Conservation (phyloP, 1,140 invertebrate species). For the Drosophila pandora region DNA sequence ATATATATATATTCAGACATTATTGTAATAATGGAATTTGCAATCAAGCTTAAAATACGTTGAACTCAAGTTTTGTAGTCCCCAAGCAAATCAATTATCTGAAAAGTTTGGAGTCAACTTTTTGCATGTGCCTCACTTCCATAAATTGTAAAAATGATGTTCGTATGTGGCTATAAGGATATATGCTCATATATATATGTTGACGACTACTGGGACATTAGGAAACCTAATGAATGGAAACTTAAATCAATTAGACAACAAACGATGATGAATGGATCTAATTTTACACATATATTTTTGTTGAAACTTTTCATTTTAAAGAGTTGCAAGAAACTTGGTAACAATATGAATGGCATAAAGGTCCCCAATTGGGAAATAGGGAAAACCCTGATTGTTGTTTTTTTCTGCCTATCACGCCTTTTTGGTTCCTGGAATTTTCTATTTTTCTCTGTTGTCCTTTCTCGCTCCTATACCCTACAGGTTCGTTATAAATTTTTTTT, state of each 20-base stretch:
- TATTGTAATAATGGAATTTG: constrained; percentile 11
- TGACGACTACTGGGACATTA: constrained; percentile 33
- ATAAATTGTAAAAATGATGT: constrained; percentile 33
- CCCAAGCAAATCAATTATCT: constrained; percentile 46
- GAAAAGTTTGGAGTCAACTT: constrained; percentile 35
- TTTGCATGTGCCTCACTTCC: constrained; percentile 13
- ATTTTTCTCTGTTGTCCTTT: constrained; percentile 17
- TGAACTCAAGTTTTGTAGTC: constrained; percentile 31
- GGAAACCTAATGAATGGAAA: constrained; percentile 45
- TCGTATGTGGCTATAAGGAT: not conserved
- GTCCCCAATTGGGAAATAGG: constrained; percentile 11
- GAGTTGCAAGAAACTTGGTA: constrained; percentile 27
- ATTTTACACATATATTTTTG: constrained; percentile 15
- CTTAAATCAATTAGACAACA: constrained; percentile 49
- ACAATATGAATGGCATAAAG: constrained; percentile 5
- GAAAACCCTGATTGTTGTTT: constrained; percentile 7
- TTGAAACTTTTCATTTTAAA: constrained; percentile 43
- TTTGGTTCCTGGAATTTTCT: constrained; percentile 34
- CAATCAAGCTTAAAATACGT: constrained; percentile 10
- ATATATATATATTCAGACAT: not conserved
- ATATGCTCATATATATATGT: not conserved
- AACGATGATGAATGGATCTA: constrained; percentile 54
- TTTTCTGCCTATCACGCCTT: constrained; percentile 38
- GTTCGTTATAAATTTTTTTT: not conserved
- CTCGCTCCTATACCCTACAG: not conserved